Conservation (phyloP, 2,797 vertebrate genomes). For the Amblyopsis hoosieri region DNA sequence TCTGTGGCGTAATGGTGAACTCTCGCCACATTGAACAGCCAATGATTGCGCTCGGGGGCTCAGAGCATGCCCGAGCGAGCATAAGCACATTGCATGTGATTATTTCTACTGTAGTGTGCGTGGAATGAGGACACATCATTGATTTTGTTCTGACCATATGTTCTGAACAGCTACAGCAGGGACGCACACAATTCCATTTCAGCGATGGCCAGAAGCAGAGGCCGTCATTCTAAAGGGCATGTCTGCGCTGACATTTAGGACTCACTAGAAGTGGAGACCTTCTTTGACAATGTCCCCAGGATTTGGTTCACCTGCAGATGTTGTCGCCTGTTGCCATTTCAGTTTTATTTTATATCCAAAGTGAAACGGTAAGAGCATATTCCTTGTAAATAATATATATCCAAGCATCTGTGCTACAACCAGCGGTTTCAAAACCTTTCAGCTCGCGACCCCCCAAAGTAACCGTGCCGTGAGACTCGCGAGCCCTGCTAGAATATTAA, state of each 20-base stretch:
- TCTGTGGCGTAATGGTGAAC: too few relatives aligned
- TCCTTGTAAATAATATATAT: too few relatives aligned
- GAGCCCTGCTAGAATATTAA: too few relatives aligned
- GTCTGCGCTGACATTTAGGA: background rate
- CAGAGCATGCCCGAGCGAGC: too few relatives aligned
- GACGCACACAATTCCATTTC: slow-evolving; percentile 15
- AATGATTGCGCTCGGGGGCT: slow-evolving; percentile 15
- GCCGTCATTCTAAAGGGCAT: too few relatives aligned
- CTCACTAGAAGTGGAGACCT: slow-evolving; percentile 5
- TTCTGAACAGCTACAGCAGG: slow-evolving; percentile 12
- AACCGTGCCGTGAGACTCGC: too few relatives aligned
- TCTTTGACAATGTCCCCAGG: slow-evolving; percentile 21
- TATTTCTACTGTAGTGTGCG: slow-evolving; percentile 55
- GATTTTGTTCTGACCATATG: slow-evolving; percentile 38
- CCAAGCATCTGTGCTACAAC: too few relatives aligned
- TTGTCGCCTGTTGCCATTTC: slow-evolving; percentile 19
- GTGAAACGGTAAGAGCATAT: slow-evolving; percentile 62
- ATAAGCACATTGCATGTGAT: background rate
- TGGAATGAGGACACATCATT: slow-evolving; percentile 52
- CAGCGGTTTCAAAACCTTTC: too few relatives aligned
- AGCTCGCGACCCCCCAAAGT: too few relatives aligned
- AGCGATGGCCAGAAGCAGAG: too few relatives aligned
- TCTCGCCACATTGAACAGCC: too few relatives aligned
- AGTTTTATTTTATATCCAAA: slow-evolving; percentile 37
- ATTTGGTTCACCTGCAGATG: background rate